Conservation (phyloP, 2,113 vertebrate species). For the Athene noctua region DNA sequence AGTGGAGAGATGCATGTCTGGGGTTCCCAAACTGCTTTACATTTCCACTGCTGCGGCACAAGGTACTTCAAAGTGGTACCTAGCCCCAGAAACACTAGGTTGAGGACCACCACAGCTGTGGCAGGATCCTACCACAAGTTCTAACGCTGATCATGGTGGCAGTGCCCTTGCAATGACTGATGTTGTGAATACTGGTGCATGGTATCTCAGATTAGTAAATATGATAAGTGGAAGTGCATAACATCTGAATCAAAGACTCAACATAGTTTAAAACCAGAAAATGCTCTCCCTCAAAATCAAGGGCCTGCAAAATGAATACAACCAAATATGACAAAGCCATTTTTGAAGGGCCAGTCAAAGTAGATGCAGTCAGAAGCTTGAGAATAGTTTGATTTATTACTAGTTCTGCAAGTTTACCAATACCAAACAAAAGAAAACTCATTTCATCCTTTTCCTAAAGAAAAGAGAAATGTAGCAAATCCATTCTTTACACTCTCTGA, state of each 20-base stretch:
- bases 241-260: neutral
- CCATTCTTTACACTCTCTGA: accelerated
- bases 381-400: neutral
- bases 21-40: neutral
- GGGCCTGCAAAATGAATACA: neutral
- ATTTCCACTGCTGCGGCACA: neutral
- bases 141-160: neutral
- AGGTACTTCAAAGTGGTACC: neutral
- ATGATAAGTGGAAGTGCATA: neutral
- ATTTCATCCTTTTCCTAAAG: neutral
- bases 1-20: neutral
- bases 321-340: neutral
- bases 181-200: neutral
- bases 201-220: neutral
- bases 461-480: neutral
- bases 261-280: neutral
- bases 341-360: neutral
- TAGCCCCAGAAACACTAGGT: neutral
- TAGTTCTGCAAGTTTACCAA: neutral
- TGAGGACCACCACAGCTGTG: neutral
- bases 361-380: neutral
- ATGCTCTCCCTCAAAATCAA: neutral
- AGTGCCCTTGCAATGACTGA: neutral
- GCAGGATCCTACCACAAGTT: neutral
- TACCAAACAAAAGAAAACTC: neutral